Percentiles rank a stretch among this genome's conserved stretches.
These are phyloP conservation scores for Dendrocopos noguchii DNA, from an alignment of 2,113 vertebrate genomes.

Conservation along the genomic window DNA sequence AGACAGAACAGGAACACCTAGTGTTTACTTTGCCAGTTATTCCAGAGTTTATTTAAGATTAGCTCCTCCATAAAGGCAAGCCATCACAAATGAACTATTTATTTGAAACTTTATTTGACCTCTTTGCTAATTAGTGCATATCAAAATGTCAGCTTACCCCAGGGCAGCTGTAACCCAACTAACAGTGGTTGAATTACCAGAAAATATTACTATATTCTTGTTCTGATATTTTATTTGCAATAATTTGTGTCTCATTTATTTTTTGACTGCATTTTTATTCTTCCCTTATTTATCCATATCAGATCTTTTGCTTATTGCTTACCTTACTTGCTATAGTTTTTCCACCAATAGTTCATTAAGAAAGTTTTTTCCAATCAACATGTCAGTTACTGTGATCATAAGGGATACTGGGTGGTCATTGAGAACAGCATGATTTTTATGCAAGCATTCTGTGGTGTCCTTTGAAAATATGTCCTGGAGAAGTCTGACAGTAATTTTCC, in stretches of 20 bases:
- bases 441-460: not conserved
- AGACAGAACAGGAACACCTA: not conserved
- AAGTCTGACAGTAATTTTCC: not conserved
- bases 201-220: conserved; percentile 2
- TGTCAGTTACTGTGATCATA: not conserved
- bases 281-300: not conserved
- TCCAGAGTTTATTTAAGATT: not conserved
- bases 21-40: not conserved
- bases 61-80: not conserved
- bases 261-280: not conserved
- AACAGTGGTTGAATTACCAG: conserved; percentile 46
- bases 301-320: not conserved
- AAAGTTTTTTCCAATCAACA: not conserved
- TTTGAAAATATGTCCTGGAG: not conserved
- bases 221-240: not conserved
- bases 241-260: not conserved
- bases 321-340: not conserved
- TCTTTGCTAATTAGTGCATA: conserved; percentile 72
- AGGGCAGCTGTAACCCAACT: conserved; percentile 28
- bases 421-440: not conserved
- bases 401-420: not conserved
- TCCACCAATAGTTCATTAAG: not conserved
- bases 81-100: not conserved
- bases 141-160: conserved; percentile 65
- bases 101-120: conserved; percentile 58